Evolutionary conservation across 2,888 invertebrate genomes (phyloP).

Genomic region (Buathra laborator): DNA sequence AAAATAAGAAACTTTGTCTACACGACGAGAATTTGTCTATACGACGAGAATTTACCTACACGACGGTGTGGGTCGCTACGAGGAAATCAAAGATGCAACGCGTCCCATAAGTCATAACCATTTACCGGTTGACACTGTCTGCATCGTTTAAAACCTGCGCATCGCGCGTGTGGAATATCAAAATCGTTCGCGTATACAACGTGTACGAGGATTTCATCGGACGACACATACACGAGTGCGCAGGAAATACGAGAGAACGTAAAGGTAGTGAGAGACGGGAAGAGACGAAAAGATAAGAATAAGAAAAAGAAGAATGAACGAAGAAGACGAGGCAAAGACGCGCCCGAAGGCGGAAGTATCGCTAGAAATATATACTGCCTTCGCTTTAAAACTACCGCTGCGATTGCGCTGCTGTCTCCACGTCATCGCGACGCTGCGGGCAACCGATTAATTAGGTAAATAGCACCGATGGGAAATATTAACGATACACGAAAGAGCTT

Average conservation of each 20-base stretch:
- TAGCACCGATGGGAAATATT: constrained; percentile 46
- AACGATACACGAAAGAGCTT: constrained; percentile 1
- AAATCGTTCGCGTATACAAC: constrained; percentile 66
- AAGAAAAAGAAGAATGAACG: constrained; percentile 40
- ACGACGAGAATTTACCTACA: neutral
- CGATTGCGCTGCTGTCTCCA: constrained; percentile 14
- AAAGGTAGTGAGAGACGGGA: neutral
- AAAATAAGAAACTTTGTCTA: no score
- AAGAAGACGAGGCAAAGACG: constrained; percentile 37
- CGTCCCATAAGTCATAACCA: constrained; percentile 80
- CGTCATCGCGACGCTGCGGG: constrained; percentile 39
- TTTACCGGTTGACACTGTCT: constrained; percentile 81
- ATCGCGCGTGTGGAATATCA: constrained; percentile 75
- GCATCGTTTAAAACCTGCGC: constrained; percentile 78
- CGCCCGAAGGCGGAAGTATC: constrained; percentile 61
- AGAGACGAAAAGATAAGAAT: constrained; percentile 11
- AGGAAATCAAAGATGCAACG: constrained; percentile 81
- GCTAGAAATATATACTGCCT: neutral
- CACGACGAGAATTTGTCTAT: neutral
- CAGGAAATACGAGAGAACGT: constrained; percentile 11
- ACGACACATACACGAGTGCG: neutral
- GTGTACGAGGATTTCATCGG: constrained; percentile 13
- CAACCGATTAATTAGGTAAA: constrained; percentile 65
- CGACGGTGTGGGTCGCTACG: constrained; percentile 63
- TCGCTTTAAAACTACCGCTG: neutral